Evolutionary conservation across 1,140 invertebrate species (phyloP).

Genomic region (Ostrea edulis): DNA sequence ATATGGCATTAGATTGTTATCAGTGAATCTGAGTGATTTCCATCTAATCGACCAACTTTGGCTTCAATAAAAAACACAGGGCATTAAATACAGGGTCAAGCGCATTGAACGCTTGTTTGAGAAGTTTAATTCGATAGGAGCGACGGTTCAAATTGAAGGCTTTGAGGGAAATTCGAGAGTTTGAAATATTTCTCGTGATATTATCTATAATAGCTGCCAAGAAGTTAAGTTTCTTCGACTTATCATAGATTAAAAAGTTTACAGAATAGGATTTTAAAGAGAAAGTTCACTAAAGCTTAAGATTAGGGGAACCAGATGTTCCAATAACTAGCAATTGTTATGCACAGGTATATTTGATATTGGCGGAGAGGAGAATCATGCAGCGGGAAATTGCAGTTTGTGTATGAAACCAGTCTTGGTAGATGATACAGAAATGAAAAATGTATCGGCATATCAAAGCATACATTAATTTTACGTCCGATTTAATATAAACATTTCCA

Average conservation of each 20-base stretch:
- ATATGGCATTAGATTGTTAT: conserved; percentile 29
- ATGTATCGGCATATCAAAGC: conserved; percentile 33
- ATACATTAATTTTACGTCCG: conserved; percentile 32
- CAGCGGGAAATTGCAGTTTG: conserved; percentile 5
- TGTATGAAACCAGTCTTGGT: conserved; percentile 12
- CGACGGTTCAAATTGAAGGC: conserved; percentile 22
- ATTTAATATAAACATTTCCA: conserved; percentile 32
- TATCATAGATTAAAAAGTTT: conserved; percentile 15
- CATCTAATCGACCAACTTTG: conserved; percentile 23
- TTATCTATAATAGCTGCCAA: conserved; percentile 21
- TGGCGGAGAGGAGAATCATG: neutral
- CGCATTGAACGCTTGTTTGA: conserved; percentile 23
- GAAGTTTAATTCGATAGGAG: conserved; percentile 16
- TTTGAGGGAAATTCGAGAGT: conserved; percentile 25
- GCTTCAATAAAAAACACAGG: neutral
- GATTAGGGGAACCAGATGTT: conserved; percentile 4
- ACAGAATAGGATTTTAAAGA: conserved; percentile 16
- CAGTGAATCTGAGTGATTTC: conserved; percentile 15
- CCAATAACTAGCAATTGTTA: neutral
- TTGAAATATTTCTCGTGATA: neutral
- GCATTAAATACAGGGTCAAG: conserved; percentile 23
- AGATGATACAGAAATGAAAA: conserved; percentile 1
- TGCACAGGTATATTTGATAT: conserved; percentile 24
- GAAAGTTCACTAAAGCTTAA: neutral
- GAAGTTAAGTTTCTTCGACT: conserved; percentile 16